Conservation (phyloP, 1,140 invertebrate genomes). For the Caenorhabditis remanei region DNA sequence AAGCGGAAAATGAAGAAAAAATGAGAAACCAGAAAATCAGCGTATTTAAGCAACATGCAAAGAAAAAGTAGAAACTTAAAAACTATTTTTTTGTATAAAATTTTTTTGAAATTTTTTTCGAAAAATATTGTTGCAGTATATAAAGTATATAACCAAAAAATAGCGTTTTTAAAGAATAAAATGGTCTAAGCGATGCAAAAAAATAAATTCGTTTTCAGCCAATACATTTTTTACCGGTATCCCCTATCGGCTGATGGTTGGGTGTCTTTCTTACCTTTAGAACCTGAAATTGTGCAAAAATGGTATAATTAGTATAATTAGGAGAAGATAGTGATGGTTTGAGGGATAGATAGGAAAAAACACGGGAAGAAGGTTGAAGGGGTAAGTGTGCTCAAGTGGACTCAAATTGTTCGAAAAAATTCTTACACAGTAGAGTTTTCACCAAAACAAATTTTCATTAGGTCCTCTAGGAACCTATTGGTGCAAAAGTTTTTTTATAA, state of each 20-base stretch:
- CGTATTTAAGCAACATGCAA: neutral
- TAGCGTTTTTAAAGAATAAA: neutral
- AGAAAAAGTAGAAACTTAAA: no score
- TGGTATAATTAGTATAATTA: slow-evolving; percentile 13
- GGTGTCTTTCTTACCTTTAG: slow-evolving; percentile 64
- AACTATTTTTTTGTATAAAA: neutral
- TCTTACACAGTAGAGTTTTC: no score
- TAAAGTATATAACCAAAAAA: neutral
- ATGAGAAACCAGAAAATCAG: neutral
- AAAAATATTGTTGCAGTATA: neutral
- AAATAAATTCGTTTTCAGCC: neutral
- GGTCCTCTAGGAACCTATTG: no score
- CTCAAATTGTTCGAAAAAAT: neutral
- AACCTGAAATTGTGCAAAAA: slow-evolving; percentile 64
- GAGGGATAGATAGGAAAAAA: neutral
- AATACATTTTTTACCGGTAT: neutral
- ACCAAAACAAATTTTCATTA: no score
- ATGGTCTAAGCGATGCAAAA: neutral
- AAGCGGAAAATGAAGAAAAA: neutral
- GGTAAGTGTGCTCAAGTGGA: neutral
- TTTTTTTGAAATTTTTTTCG: neutral
- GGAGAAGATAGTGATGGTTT: neutral
- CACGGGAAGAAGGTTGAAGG: neutral
- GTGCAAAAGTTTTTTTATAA: no score
- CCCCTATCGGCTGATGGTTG: neutral